Base-by-base conservation (phyloP, 2,888 invertebrate species). In the Rambutsinella grinnellia region DNA sequence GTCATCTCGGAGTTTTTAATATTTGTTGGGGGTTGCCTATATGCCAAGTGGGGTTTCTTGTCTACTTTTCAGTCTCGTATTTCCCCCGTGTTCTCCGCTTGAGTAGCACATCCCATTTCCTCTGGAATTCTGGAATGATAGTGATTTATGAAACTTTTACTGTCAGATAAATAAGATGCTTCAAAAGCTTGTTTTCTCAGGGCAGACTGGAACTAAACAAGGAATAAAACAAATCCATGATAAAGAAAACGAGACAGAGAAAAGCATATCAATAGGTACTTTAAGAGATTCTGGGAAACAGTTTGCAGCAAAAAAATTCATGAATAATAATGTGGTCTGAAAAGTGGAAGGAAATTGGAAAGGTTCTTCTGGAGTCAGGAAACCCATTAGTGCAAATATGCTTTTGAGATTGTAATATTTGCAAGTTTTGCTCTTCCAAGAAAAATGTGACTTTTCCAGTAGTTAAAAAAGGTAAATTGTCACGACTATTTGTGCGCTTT, bases 121-220 rank as follows among this genome's bases (percentile, higher is more conserved):
- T 23, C 23, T 2, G 1, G 28, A 27, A 24, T 69, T 23, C 23
- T 2, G 1, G 28, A 27, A 24, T 69, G 53, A 28, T 53, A 23
- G 61, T 69, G 60, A 69, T 69, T 69, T 69, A 69, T 69, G 44
- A 36, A 53, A 47, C 60, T 69, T 68, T 51, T n/a, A 53, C 51
- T 53, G 17, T 53, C 53, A 36, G 36, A 36, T 36, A 36, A 36
- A 13, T 36, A 36, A 36, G 36, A 36, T 36, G 36, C 36, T 36
- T 13, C 36, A 36, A 5, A 36, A n/a, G n/a, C n/a, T 36, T 36
- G 13, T 36, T 36, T 36, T 36, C 5, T 36, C 36, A 5, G 5
- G 36, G 13, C 6, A 36, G 36, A 13, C 5, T 36, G 36, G 13
- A 13, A 36, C 6, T 36, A n/a, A n/a, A 36, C 36, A 5, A 36